Conservation (phyloP, 2,113 vertebrate genomes). For the Kryptolebias marmoratus region DNA sequence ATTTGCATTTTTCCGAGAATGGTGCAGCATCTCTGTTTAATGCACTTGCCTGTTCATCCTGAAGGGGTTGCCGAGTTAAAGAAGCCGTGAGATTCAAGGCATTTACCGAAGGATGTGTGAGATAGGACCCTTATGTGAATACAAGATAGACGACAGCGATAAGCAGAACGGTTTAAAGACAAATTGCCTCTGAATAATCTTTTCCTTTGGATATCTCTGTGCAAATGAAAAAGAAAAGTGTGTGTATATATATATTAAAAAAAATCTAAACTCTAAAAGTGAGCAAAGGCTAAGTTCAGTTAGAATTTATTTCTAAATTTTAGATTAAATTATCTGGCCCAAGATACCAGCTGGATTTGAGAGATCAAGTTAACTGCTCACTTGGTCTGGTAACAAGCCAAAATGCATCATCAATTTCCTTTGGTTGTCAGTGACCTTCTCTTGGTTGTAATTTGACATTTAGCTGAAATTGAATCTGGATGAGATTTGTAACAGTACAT, state of each 20-base stretch:
- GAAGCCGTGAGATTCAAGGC: constrained; percentile 75
- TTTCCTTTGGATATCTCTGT: constrained; percentile 59
- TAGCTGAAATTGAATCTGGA: constrained; percentile 71
- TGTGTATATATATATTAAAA: too few species aligned
- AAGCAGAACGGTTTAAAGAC: constrained; percentile 63
- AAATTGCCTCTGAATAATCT: constrained; percentile 68
- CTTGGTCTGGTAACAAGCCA: constrained; percentile 42
- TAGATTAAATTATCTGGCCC: constrained; percentile 31
- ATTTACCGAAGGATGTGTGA: constrained; percentile 64
- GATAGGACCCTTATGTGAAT: constrained; percentile 74
- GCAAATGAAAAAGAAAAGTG: constrained; percentile 32
- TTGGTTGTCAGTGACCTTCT: constrained; percentile 70
- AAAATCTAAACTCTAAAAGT: constrained; percentile 53
- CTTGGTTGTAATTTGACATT: constrained; percentile 66
- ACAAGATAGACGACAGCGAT: constrained; percentile 73
- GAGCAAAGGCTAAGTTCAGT: constrained; percentile 3
- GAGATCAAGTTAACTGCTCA: constrained; percentile 48
- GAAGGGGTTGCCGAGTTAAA: constrained; percentile 75
- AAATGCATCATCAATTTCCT: constrained; percentile 53
- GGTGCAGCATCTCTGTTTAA: constrained; percentile 64
- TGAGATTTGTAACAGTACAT: constrained; percentile 57
- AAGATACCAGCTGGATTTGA: constrained; percentile 16
- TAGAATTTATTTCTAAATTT: constrained; percentile 14
- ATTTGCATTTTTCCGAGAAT: constrained; percentile 81
- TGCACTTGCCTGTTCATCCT: constrained; percentile 71